Evolutionary conservation across 2,888 invertebrate species (phyloP).

Genomic region (Tenthredo amoena): DNA sequence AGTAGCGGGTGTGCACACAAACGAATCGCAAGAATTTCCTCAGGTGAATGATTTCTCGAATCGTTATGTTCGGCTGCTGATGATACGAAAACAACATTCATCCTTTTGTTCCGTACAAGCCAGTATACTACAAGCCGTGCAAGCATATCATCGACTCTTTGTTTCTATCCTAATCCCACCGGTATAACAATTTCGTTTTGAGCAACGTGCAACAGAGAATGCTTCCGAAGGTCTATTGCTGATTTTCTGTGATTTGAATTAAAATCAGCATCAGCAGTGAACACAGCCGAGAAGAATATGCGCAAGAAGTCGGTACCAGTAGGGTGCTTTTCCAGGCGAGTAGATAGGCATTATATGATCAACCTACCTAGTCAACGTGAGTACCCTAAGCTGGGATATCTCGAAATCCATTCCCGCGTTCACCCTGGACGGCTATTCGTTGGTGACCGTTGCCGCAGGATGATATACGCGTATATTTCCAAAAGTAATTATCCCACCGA

Average conservation of each 20-base stretch:
- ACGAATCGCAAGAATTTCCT: not conserved
- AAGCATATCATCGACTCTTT: not conserved
- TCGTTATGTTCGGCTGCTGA: too few relatives aligned
- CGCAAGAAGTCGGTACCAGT: not conserved
- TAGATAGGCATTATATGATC: not conserved
- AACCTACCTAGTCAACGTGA: not conserved
- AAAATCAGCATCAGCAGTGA: not conserved
- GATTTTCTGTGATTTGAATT: not conserved
- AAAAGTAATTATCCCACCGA: conserved; percentile 24
- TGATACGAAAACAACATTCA: too few relatives aligned
- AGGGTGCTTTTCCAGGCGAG: not conserved
- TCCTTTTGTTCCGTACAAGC: too few relatives aligned
- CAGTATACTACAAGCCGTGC: too few relatives aligned
- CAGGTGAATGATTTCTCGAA: not conserved
- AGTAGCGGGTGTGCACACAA: conserved; percentile 78
- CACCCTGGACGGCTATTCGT: not conserved
- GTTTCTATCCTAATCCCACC: not conserved
- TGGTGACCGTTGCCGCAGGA: not conserved
- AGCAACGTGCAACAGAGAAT: not conserved
- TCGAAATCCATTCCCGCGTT: conserved; percentile 2
- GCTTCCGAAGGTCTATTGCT: not conserved
- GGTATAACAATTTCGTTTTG: too few relatives aligned
- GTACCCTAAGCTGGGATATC: conserved; percentile 15
- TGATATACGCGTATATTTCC: not conserved
- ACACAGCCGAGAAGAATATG: not conserved